Percentiles rank a stretch among this genome's conserved stretches.
phyloP scores from a whole-genome alignment of 2,797 vertebrate genomes.

The Enteromius paludinosus region DNA sequence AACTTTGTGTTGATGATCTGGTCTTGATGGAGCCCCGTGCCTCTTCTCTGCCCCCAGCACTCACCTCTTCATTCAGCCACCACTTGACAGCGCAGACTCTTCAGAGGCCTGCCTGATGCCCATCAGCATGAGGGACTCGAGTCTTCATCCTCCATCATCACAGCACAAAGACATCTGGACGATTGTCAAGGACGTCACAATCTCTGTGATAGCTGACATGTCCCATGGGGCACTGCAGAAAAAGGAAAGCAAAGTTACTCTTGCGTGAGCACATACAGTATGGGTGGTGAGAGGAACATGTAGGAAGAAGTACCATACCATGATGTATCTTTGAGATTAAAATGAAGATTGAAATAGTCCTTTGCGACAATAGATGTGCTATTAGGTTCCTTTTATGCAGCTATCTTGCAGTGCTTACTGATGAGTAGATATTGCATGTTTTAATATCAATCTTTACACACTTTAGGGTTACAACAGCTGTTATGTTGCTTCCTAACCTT shows the following conservation, averaged over 20 bases:
- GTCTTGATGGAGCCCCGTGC: constrained; percentile 35
- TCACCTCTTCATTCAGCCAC: constrained; percentile 57
- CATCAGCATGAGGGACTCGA: constrained; percentile 60
- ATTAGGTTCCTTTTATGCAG: not conserved
- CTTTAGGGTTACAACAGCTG: not conserved
- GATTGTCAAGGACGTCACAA: constrained; percentile 84
- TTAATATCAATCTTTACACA: not conserved
- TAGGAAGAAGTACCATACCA: constrained; percentile 26
- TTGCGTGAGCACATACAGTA: constrained; percentile 59
- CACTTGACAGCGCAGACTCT: constrained; percentile 62
- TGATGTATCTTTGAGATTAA: constrained; percentile 33
- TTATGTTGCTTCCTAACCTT: not conserved
- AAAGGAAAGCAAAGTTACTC: constrained; percentile 63
- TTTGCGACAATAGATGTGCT: not conserved
- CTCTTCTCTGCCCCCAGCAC: constrained; percentile 27
- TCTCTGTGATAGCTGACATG: constrained; percentile 78
- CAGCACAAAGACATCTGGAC: constrained; percentile 82
- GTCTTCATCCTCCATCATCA: constrained; percentile 56
- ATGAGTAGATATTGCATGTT: not conserved
- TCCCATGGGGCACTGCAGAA: constrained; percentile 73
- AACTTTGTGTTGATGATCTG: constrained; percentile 6
- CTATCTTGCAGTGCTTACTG: not conserved
- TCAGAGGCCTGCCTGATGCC: constrained; percentile 51
- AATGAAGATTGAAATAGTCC: not conserved
- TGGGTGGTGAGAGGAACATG: constrained; percentile 44